These are phyloP conservation scores for Asarcornis scutulata DNA, from an alignment of 2,113 vertebrate species.

Conservation along the genomic window DNA sequence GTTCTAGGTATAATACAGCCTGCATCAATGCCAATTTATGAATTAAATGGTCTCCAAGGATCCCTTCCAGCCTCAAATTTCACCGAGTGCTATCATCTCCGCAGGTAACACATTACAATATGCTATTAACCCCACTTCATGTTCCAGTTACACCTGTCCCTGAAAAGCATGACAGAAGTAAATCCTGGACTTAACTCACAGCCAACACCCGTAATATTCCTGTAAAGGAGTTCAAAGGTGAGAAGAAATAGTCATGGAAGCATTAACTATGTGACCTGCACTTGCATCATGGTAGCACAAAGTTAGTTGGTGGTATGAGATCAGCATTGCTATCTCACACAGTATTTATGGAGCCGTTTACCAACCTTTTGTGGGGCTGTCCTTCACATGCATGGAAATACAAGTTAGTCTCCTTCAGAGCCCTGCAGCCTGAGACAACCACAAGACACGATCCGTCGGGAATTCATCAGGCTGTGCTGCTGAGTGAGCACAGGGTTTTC, in stretches of 20 bases:
- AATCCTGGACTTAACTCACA: not conserved
- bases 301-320: not conserved
- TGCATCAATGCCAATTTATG: not conserved
- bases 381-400: not conserved
- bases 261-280: not conserved
- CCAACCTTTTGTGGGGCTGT: not conserved
- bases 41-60: not conserved
- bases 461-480: not conserved
- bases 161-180: not conserved
- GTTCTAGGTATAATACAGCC: not conserved
- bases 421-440: not conserved
- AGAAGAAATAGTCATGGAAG: not conserved
- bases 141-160: not conserved
- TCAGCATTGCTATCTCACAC: not conserved
- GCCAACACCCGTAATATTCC: not conserved
- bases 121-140: not conserved
- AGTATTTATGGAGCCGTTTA: not conserved
- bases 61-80: not conserved
- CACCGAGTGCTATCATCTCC: not conserved
- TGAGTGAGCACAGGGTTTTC: not conserved
- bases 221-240: not conserved
- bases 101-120: slow-evolving; percentile 6
- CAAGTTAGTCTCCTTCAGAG: not conserved
- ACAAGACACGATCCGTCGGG: not conserved
- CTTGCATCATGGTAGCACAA: not conserved